Evolutionary conservation across 2,888 invertebrate genomes (phyloP), one percentile per base, ranked within the genome.

Genomic region (Adelognathus sp.): DNA sequence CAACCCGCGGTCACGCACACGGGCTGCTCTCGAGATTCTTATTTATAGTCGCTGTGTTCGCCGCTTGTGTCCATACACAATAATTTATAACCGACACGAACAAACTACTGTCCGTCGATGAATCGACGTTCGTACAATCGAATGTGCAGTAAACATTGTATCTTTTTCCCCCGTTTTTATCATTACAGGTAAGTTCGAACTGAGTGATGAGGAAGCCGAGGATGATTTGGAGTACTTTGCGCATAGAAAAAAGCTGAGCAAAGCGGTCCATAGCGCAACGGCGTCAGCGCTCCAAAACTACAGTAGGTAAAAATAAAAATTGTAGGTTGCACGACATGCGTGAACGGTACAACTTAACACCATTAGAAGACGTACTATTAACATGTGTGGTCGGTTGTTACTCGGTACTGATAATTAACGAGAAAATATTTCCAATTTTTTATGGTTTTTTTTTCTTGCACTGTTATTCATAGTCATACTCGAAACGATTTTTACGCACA

Each of bases 141-240:
- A 21, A 14, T 11, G 14, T 29, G 5, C 36, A 2, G 16, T 0
- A 27, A 54, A 39, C 21, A n/a, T 29, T 9, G 7, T 16, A 16
- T 52, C 36, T 29, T 44, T 52, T 66, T 52, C 56, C 72, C 54
- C 61, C 18, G 70, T 82, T 70, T 66, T 27, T 31, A 56, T 74
- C 76, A 44, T 84, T 84, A 63, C 84, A 84, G 83, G 84, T 83
- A 83, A 84, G 83, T 82, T 73, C 27, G 56, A 66, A 76, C 66
- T 66, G 29, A 46, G 5, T 33, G 14, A 41, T 18, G n/a, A n/a
- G 21, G 36, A 18, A 24, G 16, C 18, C 24, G 39, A 36, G 24
- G 21, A 33, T 44, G 18, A 71, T 50, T 18, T 36, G 33, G 21
- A 24, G 18, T 24, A 18, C 11, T 31, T 16, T 16, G 33, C 3